Evolutionary conservation across 2,113 vertebrate species (phyloP), one percentile per base, ranked within the genome.

Genomic region (Emydocephalus ijimae): DNA sequence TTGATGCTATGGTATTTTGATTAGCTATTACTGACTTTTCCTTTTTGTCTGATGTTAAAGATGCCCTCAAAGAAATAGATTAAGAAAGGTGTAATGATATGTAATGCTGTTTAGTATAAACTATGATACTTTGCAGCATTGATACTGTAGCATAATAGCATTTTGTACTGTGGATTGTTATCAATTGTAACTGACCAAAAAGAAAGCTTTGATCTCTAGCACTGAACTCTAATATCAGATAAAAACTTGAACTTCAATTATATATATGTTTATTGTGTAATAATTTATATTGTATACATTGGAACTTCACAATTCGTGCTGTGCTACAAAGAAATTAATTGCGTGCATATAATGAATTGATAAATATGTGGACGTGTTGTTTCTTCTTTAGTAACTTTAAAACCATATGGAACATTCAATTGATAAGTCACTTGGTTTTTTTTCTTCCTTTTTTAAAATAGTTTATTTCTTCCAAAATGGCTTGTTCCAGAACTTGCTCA

Each of bases 391-490:
- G 34, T 39, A 81, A 81, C 3, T 81, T 81, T 81, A 81, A 81
- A 81, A 43, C 34, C 34, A 9, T 43, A 45, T 8, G 59, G 15
- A 50, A 12, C 89, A 6, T 91, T 45, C 88, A 93, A 69, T n/a
- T 20, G 0, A 2, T 91, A 91, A 92, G 91, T 54, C 69, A 87
- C 93, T 95, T 43, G 56, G 3, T 93, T 92, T 96, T 59, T 91
- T 74, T 52, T 92, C 34, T 29, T 52, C 94, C 87, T 87, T 94
- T 95, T 93, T 88, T 95, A 90, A 89, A 96, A 93, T 91, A 95
- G 43, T 91, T 87, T 90, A 94, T 74, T 92, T 6, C 88, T 95
- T 14, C 81, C 95, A 26, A 61, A 88, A 98, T 98, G 98, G 97
- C 97, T 96, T 95, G 21, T 61, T 96, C 95, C 89, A 93, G 91